Evolutionary conservation across 2,888 invertebrate species (phyloP), one percentile per base, ranked within the genome.

Genomic region (Apotomis turbidana): DNA sequence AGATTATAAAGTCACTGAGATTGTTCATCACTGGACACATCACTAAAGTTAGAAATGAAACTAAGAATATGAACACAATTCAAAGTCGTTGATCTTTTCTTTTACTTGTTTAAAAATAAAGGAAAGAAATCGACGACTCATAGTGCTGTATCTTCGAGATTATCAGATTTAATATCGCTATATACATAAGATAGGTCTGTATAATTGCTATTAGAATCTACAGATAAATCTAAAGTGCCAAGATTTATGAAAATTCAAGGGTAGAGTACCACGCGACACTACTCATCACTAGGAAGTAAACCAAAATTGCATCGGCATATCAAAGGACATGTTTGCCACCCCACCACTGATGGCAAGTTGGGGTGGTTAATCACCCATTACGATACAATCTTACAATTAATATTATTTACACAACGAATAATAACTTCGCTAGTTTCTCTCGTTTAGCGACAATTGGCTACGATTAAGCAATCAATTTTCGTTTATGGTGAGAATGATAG

Each of bases 371-470:
- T 13, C 10, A 10, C 10, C 49, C 27, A 57, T 57, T 57, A 57
- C 12, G 38, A 5, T 6, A 38, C 10, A 4, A 36, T n/a, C n/a
- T 9, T 38, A 13, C 38, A 55, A 57, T 49, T 57, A 41, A 12
- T 51, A 38, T 10, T 12, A 61, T 61, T 55, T 61, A 70, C 57
- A 44, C 58, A 63, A 58, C 44, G 51, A 68, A 54, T 52, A 60
- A 52, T 60, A 52, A n/a, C 41, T 60, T 57, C 13, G 38, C 8
- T 10, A 63, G 58, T 52, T 58, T 63, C 63, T 63, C 44, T 67
- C 41, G 10, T 44, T 70, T 58, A 44, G 9, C 41, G 12, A 15
- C 63, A 44, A 58, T 51, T 52, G n/a, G n/a, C 41, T 63, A 15
- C 8, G 44, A 68, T 70, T 58, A 63, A 64, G 15, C 49, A 41